These are phyloP conservation scores for Anoncus sp. DNA, from an alignment of 2,888 invertebrate genomes.

Conservation along the genomic window DNA sequence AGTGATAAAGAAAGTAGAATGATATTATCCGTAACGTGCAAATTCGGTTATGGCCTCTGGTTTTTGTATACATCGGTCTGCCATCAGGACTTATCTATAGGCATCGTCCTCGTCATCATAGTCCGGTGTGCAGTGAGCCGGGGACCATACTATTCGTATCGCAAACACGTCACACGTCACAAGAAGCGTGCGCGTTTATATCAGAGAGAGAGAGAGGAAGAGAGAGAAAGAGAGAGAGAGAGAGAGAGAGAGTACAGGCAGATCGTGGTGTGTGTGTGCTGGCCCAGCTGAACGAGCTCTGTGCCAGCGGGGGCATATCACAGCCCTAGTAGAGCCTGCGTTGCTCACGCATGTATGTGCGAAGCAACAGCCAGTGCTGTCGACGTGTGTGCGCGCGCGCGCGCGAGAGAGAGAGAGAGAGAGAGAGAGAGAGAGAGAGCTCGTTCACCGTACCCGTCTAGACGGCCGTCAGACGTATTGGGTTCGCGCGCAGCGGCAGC, in stretches of 20 bases:
- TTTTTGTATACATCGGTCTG: background rate
- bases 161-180: slow-evolving; percentile 29
- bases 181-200: slow-evolving; percentile 27
- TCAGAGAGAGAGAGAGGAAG: background rate
- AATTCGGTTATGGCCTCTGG: background rate
- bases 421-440: slow-evolving; percentile 39
- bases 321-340: slow-evolving; percentile 29
- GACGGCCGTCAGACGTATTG: slow-evolving; percentile 81
- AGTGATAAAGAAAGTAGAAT: too few relatives aligned
- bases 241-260: background rate
- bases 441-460: slow-evolving; percentile 75
- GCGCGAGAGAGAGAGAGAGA: slow-evolving; percentile 18
- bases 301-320: slow-evolving; percentile 19
- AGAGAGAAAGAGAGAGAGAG: background rate
- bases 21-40: too few relatives aligned
- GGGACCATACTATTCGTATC: slow-evolving; percentile 27
- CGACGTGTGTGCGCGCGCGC: slow-evolving; percentile 21
- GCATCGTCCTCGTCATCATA: slow-evolving; percentile 25
- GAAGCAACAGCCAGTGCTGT: slow-evolving; percentile 31
- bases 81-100: background rate
- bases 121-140: background rate
- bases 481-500: slow-evolving; percentile 78
- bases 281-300: slow-evolving; percentile 40
- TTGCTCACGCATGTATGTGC: slow-evolving; percentile 34
- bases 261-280: slow-evolving; percentile 18